Percentiles rank a stretch among this genome's conserved stretches.
phyloP scores from a whole-genome alignment of 1,140 invertebrate species.

The Sitophilus oryzae region DNA sequence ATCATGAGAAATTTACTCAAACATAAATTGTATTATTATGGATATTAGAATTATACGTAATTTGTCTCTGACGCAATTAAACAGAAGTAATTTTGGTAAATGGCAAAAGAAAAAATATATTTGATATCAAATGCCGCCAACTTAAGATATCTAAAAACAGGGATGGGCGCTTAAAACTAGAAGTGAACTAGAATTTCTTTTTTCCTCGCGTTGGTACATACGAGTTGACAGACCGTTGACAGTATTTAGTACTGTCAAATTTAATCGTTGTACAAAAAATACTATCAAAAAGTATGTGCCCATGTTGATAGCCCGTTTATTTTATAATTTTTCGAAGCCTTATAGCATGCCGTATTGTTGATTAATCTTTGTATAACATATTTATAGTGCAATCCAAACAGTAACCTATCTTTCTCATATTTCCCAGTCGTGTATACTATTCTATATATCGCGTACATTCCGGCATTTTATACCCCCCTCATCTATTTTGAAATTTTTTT shows the following conservation, averaged over 20 bases:
- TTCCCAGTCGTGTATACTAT: slow-evolving; percentile 2
- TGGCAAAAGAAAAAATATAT: no score
- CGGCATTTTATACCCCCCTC: slow-evolving; percentile 10
- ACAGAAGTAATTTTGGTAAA: no score
- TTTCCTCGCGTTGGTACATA: no score
- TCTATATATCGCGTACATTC: neutral
- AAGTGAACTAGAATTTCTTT: no score
- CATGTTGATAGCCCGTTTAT: neutral
- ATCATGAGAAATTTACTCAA: no score
- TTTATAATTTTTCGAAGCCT: neutral
- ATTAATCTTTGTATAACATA: slow-evolving; percentile 1
- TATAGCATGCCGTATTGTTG: neutral
- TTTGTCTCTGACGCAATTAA: no score
- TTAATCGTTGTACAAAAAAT: neutral
- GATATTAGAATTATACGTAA: no score
- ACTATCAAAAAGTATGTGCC: neutral
- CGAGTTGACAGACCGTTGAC: no score
- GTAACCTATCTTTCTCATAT: slow-evolving; percentile 6
- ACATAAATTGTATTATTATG: no score
- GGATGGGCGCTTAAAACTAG: no score
- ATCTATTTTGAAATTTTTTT: neutral
- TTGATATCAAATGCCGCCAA: no score
- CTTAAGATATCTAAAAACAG: no score
- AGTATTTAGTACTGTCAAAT: neutral
- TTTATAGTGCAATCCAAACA: neutral